These are phyloP conservation scores for Phaedon cochleariae DNA, from an alignment of 2,888 invertebrate species.

Conservation along the genomic window DNA sequence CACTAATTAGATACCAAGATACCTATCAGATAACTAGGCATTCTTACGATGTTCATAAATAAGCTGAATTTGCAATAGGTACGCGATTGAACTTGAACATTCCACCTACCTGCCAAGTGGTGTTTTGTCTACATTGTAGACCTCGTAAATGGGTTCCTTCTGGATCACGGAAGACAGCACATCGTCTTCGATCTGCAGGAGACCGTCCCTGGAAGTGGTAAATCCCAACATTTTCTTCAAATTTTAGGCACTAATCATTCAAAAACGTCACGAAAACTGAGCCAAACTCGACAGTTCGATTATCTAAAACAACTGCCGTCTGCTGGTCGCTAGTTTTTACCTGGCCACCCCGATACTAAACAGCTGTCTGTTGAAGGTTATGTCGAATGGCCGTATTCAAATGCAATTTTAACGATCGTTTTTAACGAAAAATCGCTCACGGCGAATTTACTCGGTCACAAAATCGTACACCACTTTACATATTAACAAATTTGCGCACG, in stretches of 20 bases:
- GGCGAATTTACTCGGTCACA: constrained; percentile 16
- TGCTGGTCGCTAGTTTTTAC: constrained; percentile 28
- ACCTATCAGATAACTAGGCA: no score
- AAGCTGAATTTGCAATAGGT: no score
- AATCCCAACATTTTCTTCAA: constrained; percentile 64
- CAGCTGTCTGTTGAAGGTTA: constrained; percentile 46
- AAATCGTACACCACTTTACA: constrained; percentile 39
- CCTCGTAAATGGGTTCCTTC: constrained; percentile 77
- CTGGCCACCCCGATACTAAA: constrained; percentile 41
- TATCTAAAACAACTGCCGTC: constrained; percentile 30
- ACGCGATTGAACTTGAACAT: no score
- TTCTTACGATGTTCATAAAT: no score
- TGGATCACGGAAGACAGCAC: constrained; percentile 74
- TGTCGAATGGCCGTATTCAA: constrained; percentile 38
- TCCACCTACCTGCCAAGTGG: constrained; percentile 79
- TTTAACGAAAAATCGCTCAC: constrained; percentile 21
- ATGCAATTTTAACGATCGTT: constrained; percentile 31
- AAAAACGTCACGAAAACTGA: constrained; percentile 30
- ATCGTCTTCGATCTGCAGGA: constrained; percentile 76
- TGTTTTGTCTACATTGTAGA: constrained; percentile 83
- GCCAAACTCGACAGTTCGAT: constrained; percentile 31
- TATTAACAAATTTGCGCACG: constrained; percentile 37
- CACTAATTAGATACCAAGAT: no score
- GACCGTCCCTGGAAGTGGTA: constrained; percentile 73
- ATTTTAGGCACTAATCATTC: constrained; percentile 27